A percentile compares a stretch with the other conserved stretches of the same genome.
Evolutionary conservation across 2,797 vertebrate species (phyloP).

Genomic region (Halcyon chelicuti): DNA sequence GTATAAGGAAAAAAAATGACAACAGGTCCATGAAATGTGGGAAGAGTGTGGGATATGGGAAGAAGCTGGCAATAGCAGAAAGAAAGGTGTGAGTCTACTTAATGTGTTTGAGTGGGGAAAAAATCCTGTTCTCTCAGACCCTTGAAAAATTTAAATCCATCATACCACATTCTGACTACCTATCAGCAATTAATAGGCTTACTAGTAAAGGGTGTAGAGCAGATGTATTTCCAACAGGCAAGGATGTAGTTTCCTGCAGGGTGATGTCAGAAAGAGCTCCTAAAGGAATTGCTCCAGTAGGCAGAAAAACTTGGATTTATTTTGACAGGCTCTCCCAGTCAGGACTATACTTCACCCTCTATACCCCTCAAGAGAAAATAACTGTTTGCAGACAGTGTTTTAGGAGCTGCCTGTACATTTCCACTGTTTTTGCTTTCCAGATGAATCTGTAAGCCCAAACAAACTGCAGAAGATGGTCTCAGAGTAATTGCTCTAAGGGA

Average conservation of each 20-base stretch:
- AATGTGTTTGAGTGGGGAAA: neutral
- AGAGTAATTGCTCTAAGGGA: neutral
- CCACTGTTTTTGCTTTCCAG: neutral
- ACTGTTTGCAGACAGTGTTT: neutral
- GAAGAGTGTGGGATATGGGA: neutral
- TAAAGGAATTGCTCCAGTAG: neutral
- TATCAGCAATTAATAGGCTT: neutral
- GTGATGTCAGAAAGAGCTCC: neutral
- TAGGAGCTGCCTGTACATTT: neutral
- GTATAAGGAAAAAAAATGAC: neutral
- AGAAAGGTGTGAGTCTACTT: neutral
- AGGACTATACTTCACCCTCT: neutral
- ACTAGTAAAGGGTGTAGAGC: neutral
- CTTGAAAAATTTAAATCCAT: neutral
- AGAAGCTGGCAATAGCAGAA: neutral
- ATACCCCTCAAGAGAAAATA: neutral
- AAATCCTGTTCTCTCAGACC: neutral
- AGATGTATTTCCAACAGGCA: neutral
- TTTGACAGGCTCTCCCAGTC: neutral
- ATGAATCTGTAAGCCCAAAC: neutral
- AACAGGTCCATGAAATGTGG: neutral
- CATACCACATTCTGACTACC: neutral
- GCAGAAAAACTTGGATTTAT: neutral
- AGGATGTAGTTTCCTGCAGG: neutral
- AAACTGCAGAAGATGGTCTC: neutral